Evolutionary conservation across 2,797 vertebrate genomes (phyloP), one percentile per base, ranked within the genome.

Genomic region (Momotus momota): DNA sequence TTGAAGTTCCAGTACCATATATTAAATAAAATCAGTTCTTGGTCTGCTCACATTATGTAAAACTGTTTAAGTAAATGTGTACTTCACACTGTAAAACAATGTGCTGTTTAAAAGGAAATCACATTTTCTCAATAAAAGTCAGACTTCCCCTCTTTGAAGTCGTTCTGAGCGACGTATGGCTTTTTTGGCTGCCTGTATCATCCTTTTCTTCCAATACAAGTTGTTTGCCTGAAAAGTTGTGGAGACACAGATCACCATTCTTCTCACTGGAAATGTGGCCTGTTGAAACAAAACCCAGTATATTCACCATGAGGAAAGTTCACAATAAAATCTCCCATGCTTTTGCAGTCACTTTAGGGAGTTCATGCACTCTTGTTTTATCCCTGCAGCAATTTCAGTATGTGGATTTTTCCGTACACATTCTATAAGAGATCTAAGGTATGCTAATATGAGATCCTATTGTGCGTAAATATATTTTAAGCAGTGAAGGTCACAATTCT

Each of bases 111-210:
- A 84, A 92, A 88, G 43, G 51, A 87, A 96, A 96, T 98, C 98
- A 98, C 95, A 98, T 98, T 95, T 98, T 98, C 91, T 98, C 98
- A 85, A 96, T 92, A 65, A 98, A 98, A 91, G 92, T 97, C 78
- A 98, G 95, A 75, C 97, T 98, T 92, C 96, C 98, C 61, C 96
- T 95, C 86, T 98, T 98, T 95, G 97, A 98, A 98, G 98, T 98
- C 98, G 97, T 98, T 97, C 97, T 97, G 84, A 98, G 81, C 0
- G 97, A 96, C 64, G 98, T 73, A 26, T 84, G 97, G 75, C 65
- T 96, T 95, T 97, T 97, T 58, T 97, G 97, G 75, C 96, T 96
- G 82, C 96, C 95, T 54, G 92, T 77, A 64, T 98, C 97, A 86
- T 97, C 97, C 81, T 97, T 98, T 62, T 97, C 98, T 85, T 92